Conservation (phyloP, 2,797 vertebrate species). For the Capromys pilorides region DNA sequence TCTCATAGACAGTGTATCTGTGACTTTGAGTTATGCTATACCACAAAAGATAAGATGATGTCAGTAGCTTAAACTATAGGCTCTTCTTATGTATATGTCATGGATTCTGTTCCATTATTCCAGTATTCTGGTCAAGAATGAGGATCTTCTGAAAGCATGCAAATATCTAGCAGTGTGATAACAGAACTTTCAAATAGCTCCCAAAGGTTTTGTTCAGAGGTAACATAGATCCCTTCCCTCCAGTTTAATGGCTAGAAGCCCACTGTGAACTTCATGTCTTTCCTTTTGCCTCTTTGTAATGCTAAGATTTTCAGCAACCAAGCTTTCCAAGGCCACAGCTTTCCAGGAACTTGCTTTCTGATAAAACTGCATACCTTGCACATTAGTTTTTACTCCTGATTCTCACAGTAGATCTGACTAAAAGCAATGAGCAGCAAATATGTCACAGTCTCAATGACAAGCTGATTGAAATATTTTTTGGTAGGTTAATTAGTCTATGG, state of each 20-base stretch:
- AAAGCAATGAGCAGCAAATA: neutral
- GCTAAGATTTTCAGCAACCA: neutral
- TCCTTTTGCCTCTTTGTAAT: neutral
- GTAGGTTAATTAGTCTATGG: neutral
- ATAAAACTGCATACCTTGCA: neutral
- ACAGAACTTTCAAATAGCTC: neutral
- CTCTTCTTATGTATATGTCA: neutral
- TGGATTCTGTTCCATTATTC: neutral
- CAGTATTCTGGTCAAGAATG: neutral
- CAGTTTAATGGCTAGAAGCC: neutral
- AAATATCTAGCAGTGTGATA: neutral
- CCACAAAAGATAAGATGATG: neutral
- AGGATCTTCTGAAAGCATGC: neutral
- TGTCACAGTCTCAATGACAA: neutral
- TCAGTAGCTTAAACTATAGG: neutral
- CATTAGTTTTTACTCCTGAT: neutral
- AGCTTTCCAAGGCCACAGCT: neutral
- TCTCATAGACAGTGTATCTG: neutral
- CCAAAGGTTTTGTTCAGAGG: neutral
- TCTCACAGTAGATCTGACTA: neutral
- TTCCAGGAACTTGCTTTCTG: neutral
- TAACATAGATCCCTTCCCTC: neutral
- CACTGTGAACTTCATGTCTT: neutral
- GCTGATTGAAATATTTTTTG: neutral
- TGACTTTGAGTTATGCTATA: constrained; percentile 20